phyloP scores from a whole-genome alignment of 2,113 vertebrate species.

The Nothoprocta perdicaria region DNA sequence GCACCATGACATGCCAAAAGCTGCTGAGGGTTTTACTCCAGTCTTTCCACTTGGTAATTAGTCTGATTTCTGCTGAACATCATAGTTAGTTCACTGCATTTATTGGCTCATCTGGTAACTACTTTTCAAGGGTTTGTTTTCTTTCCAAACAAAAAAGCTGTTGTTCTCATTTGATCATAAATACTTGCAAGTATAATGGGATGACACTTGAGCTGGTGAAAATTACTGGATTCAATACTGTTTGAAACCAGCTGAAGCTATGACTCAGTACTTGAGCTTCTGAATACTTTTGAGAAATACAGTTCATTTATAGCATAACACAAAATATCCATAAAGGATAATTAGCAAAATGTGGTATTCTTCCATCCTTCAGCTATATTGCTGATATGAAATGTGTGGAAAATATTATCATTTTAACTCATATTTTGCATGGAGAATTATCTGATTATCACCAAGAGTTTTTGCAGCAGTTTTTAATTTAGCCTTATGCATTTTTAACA shows the following conservation, averaged over 20 bases:
- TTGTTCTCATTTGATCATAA: background rate
- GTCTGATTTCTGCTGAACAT: conserved; percentile 1
- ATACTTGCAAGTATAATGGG: background rate
- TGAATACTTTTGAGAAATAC: conserved; percentile 6
- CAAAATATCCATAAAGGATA: conserved; percentile 4
- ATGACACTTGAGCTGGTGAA: conserved; percentile 6
- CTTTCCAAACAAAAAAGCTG: background rate
- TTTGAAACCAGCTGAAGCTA: conserved; percentile 12
- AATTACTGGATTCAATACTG: conserved; percentile 20
- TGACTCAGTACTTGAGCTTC: conserved; percentile 18
- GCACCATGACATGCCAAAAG: background rate
- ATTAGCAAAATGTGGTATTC: background rate
- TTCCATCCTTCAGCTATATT: conserved; percentile 9
- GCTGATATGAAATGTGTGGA: background rate
- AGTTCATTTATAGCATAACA: conserved; percentile 7
- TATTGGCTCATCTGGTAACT: background rate
- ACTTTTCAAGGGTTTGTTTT: conserved; percentile 34
- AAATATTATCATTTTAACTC: conserved; percentile 64
- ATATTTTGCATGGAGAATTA: conserved; percentile 51
- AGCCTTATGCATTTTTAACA: conserved; percentile 75
- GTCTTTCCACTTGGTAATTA: background rate
- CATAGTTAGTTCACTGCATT: background rate
- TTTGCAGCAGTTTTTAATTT: conserved; percentile 73
- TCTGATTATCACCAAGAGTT: conserved; percentile 56
- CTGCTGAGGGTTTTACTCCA: background rate